Base-by-base conservation (phyloP, 2,113 vertebrate species). In the Phyllopteryx taeniolatus region DNA sequence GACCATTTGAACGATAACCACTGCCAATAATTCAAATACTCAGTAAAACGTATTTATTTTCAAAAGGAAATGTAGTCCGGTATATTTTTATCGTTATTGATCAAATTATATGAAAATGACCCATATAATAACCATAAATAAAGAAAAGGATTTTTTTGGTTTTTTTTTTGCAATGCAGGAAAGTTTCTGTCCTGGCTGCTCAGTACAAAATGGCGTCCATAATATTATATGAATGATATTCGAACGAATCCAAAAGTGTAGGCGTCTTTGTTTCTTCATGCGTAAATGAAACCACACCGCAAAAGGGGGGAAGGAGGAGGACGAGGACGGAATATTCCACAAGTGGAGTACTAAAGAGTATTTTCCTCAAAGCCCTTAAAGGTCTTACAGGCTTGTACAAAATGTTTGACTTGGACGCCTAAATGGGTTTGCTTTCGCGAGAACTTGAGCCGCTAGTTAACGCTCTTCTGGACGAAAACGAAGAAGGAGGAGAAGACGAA, bases 401-500 rank as follows among this genome's bases (percentile, higher is more conserved):
- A 64, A 73, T 81, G 70, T 83, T 87, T 85, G 83, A 33, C 42
- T 79, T 85, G 82, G 85, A 83, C 59, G 60, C 67, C 63, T 31
- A 2, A 56, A 64, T 56, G 6, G 70, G 78, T 68, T 84, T 82
- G 27, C 59, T 76, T 19, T 61, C 17, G 67, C 81, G 73, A 22
- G 57, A 87, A 84, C 71, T 49, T 59, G 83, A 88, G 83, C 86
- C 78, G 77, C 65, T 35, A 60, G 82, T 86, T 70, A 15, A 80
- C 68, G 74, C 75, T 62, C 43, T 7, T 31, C n/a, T 66, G 43
- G 43, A 65, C 27, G 43, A 66, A 31, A 5, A 60, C 75, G 61
- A 70, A 79, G 49, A 12, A 39, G 35, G 35, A 39, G 4, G 35
- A 39, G 35, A 6, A 39, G 31, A 57, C 10, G 42, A 47, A 20